Base-by-base conservation (phyloP, 2,888 invertebrate genomes). In the Carcina quercana region DNA sequence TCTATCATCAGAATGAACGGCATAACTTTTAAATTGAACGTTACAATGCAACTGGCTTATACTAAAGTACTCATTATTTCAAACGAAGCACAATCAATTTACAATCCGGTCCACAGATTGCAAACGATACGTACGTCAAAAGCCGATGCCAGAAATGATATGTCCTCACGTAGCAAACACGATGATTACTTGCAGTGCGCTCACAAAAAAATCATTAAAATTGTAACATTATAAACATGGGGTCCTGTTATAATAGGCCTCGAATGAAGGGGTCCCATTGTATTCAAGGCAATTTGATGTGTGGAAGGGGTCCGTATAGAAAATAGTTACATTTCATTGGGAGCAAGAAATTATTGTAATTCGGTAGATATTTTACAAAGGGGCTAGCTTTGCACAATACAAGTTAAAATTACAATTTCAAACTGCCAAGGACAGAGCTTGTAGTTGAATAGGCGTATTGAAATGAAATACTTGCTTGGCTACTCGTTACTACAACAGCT, bases 171-270 rank as follows among this genome's bases (percentile, higher is more conserved):
- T 38, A 44, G 47, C 47, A 48, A 43, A 47, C 38, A 38, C 42
- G 45, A 49, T 51, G 50, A 55, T 56, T 38, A 35, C 34, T 27
- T 12, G 22, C 53, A 30, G 53, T 41, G 45, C 50, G 44, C 40
- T 47, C 48, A 53, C 45, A 53, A n/a, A n/a, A 51, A 57, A 70
- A 71, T 78, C 71, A 78, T 78, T 78, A 78, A 75, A 76, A 67
- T 68, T 71, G 78, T 72, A 79, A 72, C 76, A 62, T 78, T 66
- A 71, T 71, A 73, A 74, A 73, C 64, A 59, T 58, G 61, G 72
- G 75, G 62, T 57, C 56, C 59, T 59, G 62, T 70, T 70, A 75
- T 80, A 82, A 82, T 80, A 56, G 68, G 58, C 48, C 54, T 73
- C 61, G 74, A 65, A 82, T 80, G 62, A 68, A 63, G 78, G 53